Conservation (phyloP, 2,797 vertebrate genomes). For the Artibeus lituratus region DNA sequence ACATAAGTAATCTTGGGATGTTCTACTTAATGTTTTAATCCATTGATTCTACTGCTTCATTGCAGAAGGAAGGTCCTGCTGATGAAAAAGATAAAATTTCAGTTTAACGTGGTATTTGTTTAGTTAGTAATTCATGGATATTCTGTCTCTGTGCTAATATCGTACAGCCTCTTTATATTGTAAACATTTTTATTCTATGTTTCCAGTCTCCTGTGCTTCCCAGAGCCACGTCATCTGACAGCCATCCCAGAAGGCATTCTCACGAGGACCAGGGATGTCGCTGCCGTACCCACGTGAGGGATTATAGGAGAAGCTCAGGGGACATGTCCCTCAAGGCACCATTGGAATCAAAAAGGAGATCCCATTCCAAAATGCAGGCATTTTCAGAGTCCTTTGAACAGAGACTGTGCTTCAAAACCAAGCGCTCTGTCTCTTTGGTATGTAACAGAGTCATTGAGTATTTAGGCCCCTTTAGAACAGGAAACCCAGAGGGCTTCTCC, state of each 20-base stretch:
- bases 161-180: not conserved
- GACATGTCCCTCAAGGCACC: slow-evolving; percentile 81
- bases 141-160: slow-evolving; percentile 22
- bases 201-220: slow-evolving; percentile 88
- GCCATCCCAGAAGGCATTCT: slow-evolving; percentile 79
- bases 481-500: not conserved
- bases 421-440: slow-evolving; percentile 86
- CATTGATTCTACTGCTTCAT: not conserved
- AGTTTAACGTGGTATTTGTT: not conserved
- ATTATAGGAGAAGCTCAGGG: slow-evolving; percentile 82
- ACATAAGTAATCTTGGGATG: not conserved
- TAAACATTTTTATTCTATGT: slow-evolving; percentile 75
- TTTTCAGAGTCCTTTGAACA: slow-evolving; percentile 89
- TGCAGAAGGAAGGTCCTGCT: not conserved
- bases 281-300: slow-evolving; percentile 76
- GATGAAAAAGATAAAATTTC: not conserved
- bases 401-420: slow-evolving; percentile 85
- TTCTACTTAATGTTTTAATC: not conserved
- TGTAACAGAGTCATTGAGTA: slow-evolving; percentile 61
- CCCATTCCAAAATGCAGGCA: slow-evolving; percentile 86
- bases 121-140: not conserved
- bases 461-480: not conserved
- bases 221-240: slow-evolving; percentile 80
- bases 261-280: slow-evolving; percentile 85
- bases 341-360: slow-evolving; percentile 77